These are phyloP conservation scores for Tipula helvola DNA, from an alignment of 2,888 invertebrate species.

Conservation along the genomic window DNA sequence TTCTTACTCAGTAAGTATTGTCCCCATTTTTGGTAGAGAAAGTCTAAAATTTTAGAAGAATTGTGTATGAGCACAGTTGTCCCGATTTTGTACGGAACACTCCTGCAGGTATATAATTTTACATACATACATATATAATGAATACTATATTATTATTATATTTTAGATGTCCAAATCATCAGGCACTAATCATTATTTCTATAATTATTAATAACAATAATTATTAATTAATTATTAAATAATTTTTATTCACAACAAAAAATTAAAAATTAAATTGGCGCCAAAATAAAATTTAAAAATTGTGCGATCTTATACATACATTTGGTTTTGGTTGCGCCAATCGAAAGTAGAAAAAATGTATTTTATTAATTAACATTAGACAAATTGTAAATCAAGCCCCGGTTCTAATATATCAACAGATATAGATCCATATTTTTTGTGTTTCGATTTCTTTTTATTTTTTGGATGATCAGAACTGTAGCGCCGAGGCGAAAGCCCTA, in stretches of 20 bases:
- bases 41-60: too few relatives aligned
- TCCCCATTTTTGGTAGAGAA: too few relatives aligned
- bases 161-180: background rate
- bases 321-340: background rate
- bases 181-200: background rate
- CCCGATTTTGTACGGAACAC: too few relatives aligned
- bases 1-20: too few relatives aligned
- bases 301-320: background rate
- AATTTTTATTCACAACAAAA: background rate
- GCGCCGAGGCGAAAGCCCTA: constrained; percentile 27
- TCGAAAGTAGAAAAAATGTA: background rate
- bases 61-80: too few relatives aligned
- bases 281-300: background rate
- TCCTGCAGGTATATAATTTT: too few relatives aligned
- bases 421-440: constrained; percentile 16
- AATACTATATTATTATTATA: background rate
- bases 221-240: background rate
- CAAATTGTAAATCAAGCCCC: constrained; percentile 20
- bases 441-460: constrained; percentile 16
- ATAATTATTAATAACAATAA: background rate
- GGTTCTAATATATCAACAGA: constrained; percentile 19
- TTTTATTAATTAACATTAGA: constrained; percentile 13
- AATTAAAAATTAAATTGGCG: background rate
- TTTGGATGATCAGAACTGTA: constrained; percentile 14
- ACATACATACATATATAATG: background rate